A percentile compares a stretch with the other conserved stretches of the same genome.
Conservation (phyloP, 2,113 vertebrate genomes). For the Tilapia sparmanii region DNA sequence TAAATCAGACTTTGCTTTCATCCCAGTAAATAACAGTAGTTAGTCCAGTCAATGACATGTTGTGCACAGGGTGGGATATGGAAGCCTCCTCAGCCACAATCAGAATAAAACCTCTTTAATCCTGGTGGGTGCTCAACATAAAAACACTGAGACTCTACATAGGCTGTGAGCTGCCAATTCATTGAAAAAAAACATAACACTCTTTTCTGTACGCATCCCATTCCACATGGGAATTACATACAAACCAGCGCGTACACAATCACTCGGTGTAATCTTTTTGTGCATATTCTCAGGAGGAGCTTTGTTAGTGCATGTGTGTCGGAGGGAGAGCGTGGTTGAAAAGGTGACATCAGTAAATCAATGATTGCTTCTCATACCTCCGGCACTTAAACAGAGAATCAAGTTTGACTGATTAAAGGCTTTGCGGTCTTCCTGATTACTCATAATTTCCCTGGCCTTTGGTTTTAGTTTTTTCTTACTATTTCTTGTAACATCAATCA, state of each 20-base stretch:
- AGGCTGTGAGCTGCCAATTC: not conserved
- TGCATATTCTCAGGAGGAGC: constrained; percentile 24
- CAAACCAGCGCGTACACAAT: not conserved
- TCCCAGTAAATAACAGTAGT: not conserved
- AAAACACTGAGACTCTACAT: not conserved
- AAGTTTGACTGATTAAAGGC: constrained; percentile 27
- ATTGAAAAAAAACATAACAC: not conserved
- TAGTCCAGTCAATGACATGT: not conserved
- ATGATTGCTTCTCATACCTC: constrained; percentile 39
- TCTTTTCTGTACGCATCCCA: not conserved
- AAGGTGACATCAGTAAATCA: constrained; percentile 55
- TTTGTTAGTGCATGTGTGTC: not conserved
- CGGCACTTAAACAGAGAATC: not conserved
- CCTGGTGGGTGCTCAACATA: not conserved
- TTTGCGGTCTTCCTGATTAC: constrained; percentile 1
- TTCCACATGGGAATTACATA: not conserved
- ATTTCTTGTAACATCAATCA: not conserved
- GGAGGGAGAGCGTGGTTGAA: not conserved
- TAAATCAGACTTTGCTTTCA: not conserved
- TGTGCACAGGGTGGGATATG: not conserved
- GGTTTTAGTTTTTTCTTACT: not conserved
- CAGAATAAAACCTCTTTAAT: not conserved
- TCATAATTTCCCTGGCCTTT: constrained; percentile 13
- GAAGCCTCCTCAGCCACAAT: not conserved
- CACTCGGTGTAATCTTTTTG: constrained; percentile 4